A percentile compares a stretch with the other conserved stretches of the same genome.
Evolutionary conservation across 2,888 invertebrate genomes (phyloP).

Genomic region (Pandemis cinnamomeana): DNA sequence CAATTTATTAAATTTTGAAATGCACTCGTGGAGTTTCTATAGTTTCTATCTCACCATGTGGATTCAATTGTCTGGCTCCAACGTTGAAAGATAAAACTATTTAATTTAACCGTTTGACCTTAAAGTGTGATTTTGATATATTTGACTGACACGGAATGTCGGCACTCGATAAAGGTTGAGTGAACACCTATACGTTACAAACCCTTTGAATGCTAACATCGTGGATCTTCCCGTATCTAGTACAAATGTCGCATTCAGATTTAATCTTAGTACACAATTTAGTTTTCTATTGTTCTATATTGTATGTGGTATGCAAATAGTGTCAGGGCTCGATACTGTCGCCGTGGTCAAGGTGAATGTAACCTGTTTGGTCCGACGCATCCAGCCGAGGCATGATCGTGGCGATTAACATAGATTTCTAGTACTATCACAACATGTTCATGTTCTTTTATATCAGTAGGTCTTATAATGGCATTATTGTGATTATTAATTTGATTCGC

Average conservation of each 20-base stretch:
- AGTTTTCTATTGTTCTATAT: slow-evolving; percentile 39
- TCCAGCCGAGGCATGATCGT: slow-evolving; percentile 22
- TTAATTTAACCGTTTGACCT: slow-evolving; percentile 11
- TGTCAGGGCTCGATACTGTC: slow-evolving; percentile 70
- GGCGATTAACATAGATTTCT: slow-evolving; percentile 39
- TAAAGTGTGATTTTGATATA: slow-evolving; percentile 29
- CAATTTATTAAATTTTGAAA: slow-evolving; percentile 5
- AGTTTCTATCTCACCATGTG: background rate
- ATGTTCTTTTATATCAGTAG: slow-evolving; percentile 1
- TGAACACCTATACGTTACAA: slow-evolving; percentile 9
- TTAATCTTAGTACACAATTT: slow-evolving; percentile 27
- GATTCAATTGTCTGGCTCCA: background rate
- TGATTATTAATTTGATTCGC: background rate
- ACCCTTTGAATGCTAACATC: slow-evolving; percentile 36
- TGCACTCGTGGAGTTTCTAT: background rate
- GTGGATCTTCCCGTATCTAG: slow-evolving; percentile 27
- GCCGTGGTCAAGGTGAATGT: slow-evolving; percentile 75
- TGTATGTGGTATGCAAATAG: slow-evolving; percentile 60
- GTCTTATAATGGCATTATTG: background rate
- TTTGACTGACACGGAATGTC: slow-evolving; percentile 27
- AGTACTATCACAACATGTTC: slow-evolving; percentile 3
- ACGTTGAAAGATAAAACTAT: background rate
- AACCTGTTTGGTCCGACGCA: slow-evolving; percentile 47
- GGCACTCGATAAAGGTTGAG: slow-evolving; percentile 25
- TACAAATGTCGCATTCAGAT: slow-evolving; percentile 34